A percentile compares a stretch with the other conserved stretches of the same genome.
Conservation (phyloP, 1,140 invertebrate genomes). For the Drosophila leontia region DNA sequence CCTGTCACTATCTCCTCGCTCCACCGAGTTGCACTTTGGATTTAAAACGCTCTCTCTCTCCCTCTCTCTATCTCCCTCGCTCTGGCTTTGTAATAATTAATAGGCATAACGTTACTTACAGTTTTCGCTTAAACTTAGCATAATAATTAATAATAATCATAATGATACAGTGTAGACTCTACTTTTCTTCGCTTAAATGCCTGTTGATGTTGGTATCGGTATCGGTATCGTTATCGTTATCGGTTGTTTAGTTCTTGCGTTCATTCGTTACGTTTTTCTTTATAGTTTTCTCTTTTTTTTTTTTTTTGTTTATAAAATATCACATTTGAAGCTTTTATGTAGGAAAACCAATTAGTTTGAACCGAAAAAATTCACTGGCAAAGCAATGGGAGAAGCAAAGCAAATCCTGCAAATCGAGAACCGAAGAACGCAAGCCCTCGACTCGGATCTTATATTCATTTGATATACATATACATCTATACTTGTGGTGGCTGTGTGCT, state of each 20-base stretch:
- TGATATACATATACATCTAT: constrained; percentile 39
- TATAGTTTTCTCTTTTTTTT: constrained; percentile 25
- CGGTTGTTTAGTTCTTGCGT: constrained; percentile 36
- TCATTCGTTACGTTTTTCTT: constrained; percentile 44
- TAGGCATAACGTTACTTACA: constrained; percentile 81
- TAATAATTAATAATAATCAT: constrained; percentile 73
- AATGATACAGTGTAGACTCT: constrained; percentile 64
- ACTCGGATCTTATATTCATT: constrained; percentile 2
- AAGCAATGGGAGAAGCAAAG: constrained; percentile 39
- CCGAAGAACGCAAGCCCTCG: constrained; percentile 39
- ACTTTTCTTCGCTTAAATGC: constrained; percentile 26
- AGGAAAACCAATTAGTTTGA: constrained; percentile 44
- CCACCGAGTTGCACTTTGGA: constrained; percentile 37
- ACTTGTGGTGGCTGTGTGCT: constrained; percentile 40
- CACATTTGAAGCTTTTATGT: constrained; percentile 82
- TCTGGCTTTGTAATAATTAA: constrained; percentile 55
- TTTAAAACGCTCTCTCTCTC: constrained; percentile 59
- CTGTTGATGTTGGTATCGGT: constrained; percentile 35
- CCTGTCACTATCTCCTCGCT: constrained; percentile 11
- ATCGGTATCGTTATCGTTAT: constrained; percentile 7
- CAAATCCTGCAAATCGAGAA: constrained; percentile 37
- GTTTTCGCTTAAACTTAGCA: constrained; percentile 73
- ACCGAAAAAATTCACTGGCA: constrained; percentile 35
- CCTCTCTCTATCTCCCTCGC: not conserved
- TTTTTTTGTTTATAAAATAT: constrained; percentile 79